phyloP scores from a whole-genome alignment of 2,797 vertebrate species.

The Lagothrix lagotricha region DNA sequence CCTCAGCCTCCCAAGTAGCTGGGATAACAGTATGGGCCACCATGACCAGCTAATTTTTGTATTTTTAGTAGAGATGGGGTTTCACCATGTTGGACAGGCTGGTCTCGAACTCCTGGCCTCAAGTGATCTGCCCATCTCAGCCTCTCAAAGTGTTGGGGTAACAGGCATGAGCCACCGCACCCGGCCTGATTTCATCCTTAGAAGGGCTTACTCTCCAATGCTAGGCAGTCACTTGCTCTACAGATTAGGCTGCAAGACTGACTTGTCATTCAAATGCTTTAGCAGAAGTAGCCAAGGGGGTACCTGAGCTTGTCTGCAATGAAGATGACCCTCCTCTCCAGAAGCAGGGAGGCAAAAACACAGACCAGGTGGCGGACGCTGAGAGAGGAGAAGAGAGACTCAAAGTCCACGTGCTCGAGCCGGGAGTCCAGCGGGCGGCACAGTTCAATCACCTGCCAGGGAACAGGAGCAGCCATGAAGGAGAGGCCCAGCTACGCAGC shows the following conservation, averaged over 20 bases:
- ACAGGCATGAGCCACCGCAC: background rate
- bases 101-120: background rate
- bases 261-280: background rate
- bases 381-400: conserved; percentile 95
- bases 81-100: too few relatives aligned
- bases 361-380: conserved; percentile 94
- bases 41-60: too few relatives aligned
- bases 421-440: conserved; percentile 96
- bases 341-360: conserved; percentile 96
- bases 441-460: conserved; percentile 93
- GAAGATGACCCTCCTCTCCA: conserved; percentile 98
- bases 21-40: too few relatives aligned
- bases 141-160: background rate
- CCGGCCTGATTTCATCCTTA: background rate
- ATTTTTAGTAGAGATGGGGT: too few relatives aligned
- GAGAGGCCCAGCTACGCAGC: fast-evolving
- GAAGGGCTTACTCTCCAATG: background rate
- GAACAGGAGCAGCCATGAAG: background rate
- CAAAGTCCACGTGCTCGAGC: conserved; percentile 97
- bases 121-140: background rate
- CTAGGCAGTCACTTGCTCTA: background rate
- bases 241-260: fast-evolving
- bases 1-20: too few relatives aligned
- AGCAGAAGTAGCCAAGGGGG: background rate
- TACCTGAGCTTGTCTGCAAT: conserved; percentile 98